Percentiles rank a stretch among this genome's conserved stretches.
Evolutionary conservation across 2,113 vertebrate species (phyloP).

Genomic region (Cygnus buccinator): DNA sequence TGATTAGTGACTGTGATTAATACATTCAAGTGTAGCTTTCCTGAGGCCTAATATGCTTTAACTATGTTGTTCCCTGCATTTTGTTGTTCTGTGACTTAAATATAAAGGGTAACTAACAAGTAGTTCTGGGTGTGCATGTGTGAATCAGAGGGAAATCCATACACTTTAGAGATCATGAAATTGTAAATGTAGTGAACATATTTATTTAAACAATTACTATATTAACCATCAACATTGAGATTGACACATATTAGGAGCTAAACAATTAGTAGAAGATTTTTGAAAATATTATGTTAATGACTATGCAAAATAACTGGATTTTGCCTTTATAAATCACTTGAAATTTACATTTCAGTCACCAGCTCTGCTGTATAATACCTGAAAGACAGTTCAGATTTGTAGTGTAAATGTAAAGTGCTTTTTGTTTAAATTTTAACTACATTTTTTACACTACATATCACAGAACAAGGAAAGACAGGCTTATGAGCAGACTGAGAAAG

Average conservation of each 20-base stretch:
- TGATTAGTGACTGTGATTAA: neutral
- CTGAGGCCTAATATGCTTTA: neutral
- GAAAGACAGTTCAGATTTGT: neutral
- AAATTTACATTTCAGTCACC: neutral
- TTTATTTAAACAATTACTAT: neutral
- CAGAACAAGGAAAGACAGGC: neutral
- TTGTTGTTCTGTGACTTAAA: neutral
- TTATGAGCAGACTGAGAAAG: neutral
- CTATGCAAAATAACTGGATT: neutral
- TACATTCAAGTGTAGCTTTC: neutral
- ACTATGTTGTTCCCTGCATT: neutral
- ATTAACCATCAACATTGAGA: neutral
- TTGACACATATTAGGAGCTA: neutral
- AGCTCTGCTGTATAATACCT: neutral
- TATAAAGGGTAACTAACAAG: neutral
- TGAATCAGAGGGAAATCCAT: neutral
- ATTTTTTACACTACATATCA: accelerated
- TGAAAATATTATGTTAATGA: neutral
- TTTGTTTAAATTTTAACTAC: neutral
- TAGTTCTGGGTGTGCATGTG: neutral
- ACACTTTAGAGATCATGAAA: neutral
- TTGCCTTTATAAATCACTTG: neutral
- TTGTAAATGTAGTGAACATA: too few relatives aligned
- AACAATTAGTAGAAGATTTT: neutral
- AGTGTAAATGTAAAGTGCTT: neutral